Conservation (phyloP, 2,797 vertebrate species). For the Linurgus olivaceus region DNA sequence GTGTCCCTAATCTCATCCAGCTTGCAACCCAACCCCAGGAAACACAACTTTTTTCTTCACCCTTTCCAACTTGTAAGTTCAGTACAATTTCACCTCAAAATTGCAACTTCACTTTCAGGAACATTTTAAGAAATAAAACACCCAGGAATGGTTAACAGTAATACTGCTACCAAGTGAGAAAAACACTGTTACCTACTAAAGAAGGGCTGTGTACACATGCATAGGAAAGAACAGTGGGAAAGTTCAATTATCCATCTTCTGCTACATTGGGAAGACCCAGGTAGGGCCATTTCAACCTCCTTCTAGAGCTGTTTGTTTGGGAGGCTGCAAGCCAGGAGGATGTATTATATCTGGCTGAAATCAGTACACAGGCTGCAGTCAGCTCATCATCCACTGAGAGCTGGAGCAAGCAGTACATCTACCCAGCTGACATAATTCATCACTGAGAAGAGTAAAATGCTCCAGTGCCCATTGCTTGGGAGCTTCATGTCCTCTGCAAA, state of each 20-base stretch:
- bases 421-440: neutral
- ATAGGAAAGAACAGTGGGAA: neutral
- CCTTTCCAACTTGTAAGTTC: neutral
- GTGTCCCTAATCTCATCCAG: neutral
- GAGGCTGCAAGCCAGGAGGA: neutral
- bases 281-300: neutral
- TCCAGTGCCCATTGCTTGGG: neutral
- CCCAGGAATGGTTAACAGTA: neutral
- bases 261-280: neutral
- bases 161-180: neutral
- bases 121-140: neutral
- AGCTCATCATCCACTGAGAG: neutral
- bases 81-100: neutral
- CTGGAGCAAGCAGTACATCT: neutral
- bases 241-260: neutral
- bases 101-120: neutral
- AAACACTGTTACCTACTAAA: neutral
- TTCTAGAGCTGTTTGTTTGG: neutral
- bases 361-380: neutral
- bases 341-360: neutral
- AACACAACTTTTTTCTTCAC: neutral
- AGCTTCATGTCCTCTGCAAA: neutral
- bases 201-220: neutral
- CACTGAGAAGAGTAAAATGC: neutral
- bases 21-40: neutral